Evolutionary conservation across 2,888 invertebrate species (phyloP).

Genomic region (Strigamia crassipes): DNA sequence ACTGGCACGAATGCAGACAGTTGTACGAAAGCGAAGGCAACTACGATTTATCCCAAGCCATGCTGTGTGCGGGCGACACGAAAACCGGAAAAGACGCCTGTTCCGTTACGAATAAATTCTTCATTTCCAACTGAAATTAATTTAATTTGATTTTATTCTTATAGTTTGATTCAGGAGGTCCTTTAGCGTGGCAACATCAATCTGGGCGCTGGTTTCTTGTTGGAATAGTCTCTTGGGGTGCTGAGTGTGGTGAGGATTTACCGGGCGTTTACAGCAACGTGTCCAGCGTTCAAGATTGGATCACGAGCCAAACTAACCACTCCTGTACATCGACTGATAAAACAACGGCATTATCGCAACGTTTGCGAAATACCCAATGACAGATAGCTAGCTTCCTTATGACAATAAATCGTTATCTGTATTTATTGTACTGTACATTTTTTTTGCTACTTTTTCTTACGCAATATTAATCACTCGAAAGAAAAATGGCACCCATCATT

Average conservation of each 20-base stretch:
- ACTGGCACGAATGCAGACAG: background rate
- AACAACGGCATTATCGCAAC: background rate
- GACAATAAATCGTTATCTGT: background rate
- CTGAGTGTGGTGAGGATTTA: background rate
- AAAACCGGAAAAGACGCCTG: background rate
- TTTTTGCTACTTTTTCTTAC: background rate
- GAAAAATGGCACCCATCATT: background rate
- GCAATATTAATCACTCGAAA: background rate
- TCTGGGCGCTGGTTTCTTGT: constrained; percentile 7
- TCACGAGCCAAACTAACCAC: constrained; percentile 1
- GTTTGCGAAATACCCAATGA: background rate
- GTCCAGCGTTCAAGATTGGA: background rate
- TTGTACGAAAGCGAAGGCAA: background rate
- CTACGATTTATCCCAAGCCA: background rate
- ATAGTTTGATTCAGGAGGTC: constrained; percentile 34
- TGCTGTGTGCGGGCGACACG: background rate
- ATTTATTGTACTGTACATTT: background rate
- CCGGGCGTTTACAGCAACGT: constrained; percentile 7
- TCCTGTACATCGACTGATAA: background rate
- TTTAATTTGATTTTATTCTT: background rate
- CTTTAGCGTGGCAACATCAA: background rate
- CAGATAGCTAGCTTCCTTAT: background rate
- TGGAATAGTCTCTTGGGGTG: constrained; percentile 32
- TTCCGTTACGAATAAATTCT: background rate
- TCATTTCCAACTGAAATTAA: background rate